Percentiles rank a stretch among this genome's conserved stretches.
Conservation (phyloP, 1,140 invertebrate species). For the Aphidius ervi region DNA sequence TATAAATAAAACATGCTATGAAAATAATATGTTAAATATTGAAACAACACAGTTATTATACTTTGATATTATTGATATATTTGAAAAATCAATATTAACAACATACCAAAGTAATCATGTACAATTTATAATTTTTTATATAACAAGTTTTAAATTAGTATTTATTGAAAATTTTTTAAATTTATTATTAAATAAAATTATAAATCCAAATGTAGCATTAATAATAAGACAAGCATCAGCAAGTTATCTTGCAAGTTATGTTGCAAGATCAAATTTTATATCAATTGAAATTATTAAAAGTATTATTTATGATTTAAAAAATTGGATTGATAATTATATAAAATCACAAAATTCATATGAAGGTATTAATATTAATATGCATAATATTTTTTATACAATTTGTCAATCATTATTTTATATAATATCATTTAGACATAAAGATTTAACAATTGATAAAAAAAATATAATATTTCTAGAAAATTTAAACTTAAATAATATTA, state of each 20-base stretch:
- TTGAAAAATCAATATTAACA: conserved; percentile 69
- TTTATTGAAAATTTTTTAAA: conserved; percentile 66
- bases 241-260: conserved; percentile 71
- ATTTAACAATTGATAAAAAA: conserved; percentile 71
- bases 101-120: conserved; percentile 71
- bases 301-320: conserved; percentile 60
- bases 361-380: conserved; percentile 59
- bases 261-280: conserved; percentile 67
- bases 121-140: conserved; percentile 76
- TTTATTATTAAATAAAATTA: conserved; percentile 72
- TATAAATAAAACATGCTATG: conserved; percentile 53
- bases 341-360: conserved; percentile 55
- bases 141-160: conserved; percentile 64
- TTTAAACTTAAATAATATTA: conserved; percentile 77
- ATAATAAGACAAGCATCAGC: conserved; percentile 68
- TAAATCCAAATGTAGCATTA: conserved; percentile 60
- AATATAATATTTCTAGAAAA: conserved; percentile 72
- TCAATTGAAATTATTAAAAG: conserved; percentile 51
- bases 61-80: conserved; percentile 58
- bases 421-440: conserved; percentile 80
- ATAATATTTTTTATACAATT: conserved; percentile 83
- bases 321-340: conserved; percentile 76
- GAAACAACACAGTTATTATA: conserved; percentile 49
- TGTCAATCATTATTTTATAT: conserved; percentile 90
- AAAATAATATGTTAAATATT: conserved; percentile 39